A percentile compares a stretch with the other conserved stretches of the same genome.
Evolutionary conservation across 2,113 vertebrate species (phyloP).

Genomic region (Phalacrocorax brasilianus): DNA sequence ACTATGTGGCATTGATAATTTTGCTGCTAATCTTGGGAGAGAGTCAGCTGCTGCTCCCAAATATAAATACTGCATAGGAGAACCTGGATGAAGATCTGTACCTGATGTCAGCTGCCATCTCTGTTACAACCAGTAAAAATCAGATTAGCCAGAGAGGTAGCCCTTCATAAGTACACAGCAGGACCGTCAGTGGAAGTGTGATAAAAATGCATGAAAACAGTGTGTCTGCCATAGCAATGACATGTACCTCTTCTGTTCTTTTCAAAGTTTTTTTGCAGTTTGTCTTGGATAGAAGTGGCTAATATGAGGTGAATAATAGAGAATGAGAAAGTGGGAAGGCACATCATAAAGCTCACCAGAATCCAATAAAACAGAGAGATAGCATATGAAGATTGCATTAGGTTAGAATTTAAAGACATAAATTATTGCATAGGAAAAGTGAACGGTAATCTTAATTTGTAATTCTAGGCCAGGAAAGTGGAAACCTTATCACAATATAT

Average conservation of each 20-base stretch:
- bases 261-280: background rate
- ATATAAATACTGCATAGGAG: background rate
- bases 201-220: background rate
- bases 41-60: background rate
- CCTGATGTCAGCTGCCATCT: background rate
- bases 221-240: background rate
- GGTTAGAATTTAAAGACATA: constrained; percentile 5
- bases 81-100: background rate
- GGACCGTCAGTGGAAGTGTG: background rate
- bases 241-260: background rate
- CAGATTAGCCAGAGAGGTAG: background rate
- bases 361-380: background rate
- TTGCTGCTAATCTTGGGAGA: background rate
- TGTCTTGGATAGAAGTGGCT: background rate
- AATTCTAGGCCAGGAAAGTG: background rate
- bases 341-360: background rate
- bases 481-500: background rate
- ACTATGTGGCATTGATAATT: background rate
- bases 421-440: background rate
- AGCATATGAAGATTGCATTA: background rate
- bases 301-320: background rate
- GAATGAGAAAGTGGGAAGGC: background rate
- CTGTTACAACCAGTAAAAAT: background rate
- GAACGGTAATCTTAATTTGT: background rate
- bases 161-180: background rate